Conservation (phyloP, 2,113 vertebrate species). For the Hippocampus mohnikei region DNA sequence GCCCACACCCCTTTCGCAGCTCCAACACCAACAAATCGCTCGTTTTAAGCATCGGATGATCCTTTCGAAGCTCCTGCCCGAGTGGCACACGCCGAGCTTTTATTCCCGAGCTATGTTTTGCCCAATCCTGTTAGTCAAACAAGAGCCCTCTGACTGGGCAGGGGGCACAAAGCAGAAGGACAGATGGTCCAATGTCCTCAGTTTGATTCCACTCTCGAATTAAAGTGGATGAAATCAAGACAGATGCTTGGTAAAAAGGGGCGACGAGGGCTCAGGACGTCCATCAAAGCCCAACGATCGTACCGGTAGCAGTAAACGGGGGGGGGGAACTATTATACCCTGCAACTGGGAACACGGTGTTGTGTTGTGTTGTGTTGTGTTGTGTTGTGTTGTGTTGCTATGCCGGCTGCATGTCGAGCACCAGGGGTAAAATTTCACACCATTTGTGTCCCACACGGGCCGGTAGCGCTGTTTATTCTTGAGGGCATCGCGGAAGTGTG, state of each 20-base stretch:
- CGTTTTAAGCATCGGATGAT: conserved; percentile 58
- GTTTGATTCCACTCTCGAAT: conserved; percentile 64
- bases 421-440: conserved; percentile 67
- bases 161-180: conserved; percentile 46
- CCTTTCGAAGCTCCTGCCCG: conserved; percentile 30
- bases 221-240: conserved; percentile 60
- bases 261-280: conserved; percentile 6
- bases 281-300: background rate
- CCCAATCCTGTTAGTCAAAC: conserved; percentile 65
- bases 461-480: conserved; percentile 55
- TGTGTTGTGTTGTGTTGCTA: conserved; percentile 63
- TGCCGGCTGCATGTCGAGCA: conserved; percentile 53
- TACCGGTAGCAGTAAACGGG: background rate
- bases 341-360: conserved; percentile 47
- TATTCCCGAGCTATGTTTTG: conserved; percentile 57
- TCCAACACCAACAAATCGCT: conserved; percentile 64
- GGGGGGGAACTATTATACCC: background rate
- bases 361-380: conserved; percentile 53
- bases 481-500: conserved; percentile 41
- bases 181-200: conserved; percentile 72
- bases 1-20: conserved; percentile 53
- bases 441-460: conserved; percentile 49
- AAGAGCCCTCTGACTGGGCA: conserved; percentile 62
- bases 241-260: conserved; percentile 49
- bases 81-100: conserved; percentile 45